Evolutionary conservation across 2,888 invertebrate genomes (phyloP).

Genomic region (Crioceris asparagi): DNA sequence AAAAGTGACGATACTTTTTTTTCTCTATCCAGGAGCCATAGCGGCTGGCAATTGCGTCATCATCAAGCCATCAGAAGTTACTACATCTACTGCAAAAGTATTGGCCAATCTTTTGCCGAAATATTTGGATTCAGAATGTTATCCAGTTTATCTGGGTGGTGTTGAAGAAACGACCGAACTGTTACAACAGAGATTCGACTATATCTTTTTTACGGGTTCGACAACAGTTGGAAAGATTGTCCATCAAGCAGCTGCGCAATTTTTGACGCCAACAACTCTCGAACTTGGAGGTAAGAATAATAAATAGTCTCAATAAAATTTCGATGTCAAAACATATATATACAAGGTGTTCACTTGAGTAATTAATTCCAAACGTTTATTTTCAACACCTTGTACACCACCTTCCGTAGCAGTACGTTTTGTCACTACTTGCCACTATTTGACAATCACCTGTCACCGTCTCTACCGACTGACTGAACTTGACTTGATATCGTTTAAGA

Average conservation of each 20-base stretch:
- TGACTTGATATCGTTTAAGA: too few species aligned
- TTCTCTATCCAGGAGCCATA: constrained; percentile 51
- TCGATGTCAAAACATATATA: too few species aligned
- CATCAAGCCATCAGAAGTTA: constrained; percentile 88
- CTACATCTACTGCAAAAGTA: constrained; percentile 59
- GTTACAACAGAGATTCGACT: constrained; percentile 82
- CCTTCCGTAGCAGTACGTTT: too few species aligned
- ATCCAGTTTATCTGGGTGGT: constrained; percentile 72
- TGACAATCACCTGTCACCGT: too few species aligned
- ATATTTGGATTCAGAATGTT: constrained; percentile 85
- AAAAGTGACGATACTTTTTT: constrained; percentile 30
- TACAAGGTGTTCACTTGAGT: too few species aligned
- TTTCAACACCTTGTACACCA: too few species aligned
- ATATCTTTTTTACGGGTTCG: constrained; percentile 92
- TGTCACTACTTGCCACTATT: too few species aligned
- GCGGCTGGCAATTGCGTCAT: constrained; percentile 92
- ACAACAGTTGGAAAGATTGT: constrained; percentile 79
- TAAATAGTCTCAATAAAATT: too few species aligned
- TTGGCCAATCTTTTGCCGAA: constrained; percentile 68
- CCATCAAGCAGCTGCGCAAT: constrained; percentile 60
- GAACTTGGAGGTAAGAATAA: constrained; percentile 69
- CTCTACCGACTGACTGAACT: too few species aligned
- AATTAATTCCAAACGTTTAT: too few species aligned
- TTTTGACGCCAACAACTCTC: constrained; percentile 80
- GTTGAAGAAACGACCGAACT: constrained; percentile 76